Conservation (phyloP, 23 tunicate species). For the Ciona savignyi region DNA sequence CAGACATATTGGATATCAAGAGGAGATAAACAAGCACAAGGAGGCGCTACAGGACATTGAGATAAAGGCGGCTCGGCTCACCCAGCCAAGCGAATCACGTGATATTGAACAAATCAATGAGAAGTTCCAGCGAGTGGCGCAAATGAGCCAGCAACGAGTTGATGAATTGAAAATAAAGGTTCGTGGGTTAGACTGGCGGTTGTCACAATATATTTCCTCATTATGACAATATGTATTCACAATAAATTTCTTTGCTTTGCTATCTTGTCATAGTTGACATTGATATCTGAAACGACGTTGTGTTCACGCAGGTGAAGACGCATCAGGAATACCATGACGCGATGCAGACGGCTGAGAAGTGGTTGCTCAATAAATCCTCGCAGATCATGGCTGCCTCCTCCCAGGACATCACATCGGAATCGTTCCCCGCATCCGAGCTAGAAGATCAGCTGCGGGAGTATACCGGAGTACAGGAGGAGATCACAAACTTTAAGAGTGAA, state of each 20-base stretch:
- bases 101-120: conserved; percentile 47
- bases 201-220: no score
- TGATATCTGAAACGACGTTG: no score
- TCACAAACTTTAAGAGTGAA: conserved; percentile 42
- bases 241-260: no score
- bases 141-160: conserved; percentile 29
- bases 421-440: conserved; percentile 20
- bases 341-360: conserved; percentile 83
- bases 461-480: conserved; percentile 48
- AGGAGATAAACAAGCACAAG: conserved; percentile 52
- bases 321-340: conserved; percentile 89
- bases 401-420: conserved; percentile 25
- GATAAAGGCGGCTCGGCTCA: conserved; percentile 28
- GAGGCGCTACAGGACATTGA: conserved; percentile 41
- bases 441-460: conserved; percentile 55
- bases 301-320: conserved; percentile 75
- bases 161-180: conserved; percentile 60
- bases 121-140: conserved; percentile 30
- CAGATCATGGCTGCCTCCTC: conserved; percentile 55
- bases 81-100: conserved; percentile 12
- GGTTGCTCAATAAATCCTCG: conserved; percentile 74
- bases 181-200: no score
- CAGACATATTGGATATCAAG: conserved; percentile 70
- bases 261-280: no score
- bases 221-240: no score